Evolutionary conservation across 2,797 vertebrate species (phyloP).

Genomic region (Periparus ater): DNA sequence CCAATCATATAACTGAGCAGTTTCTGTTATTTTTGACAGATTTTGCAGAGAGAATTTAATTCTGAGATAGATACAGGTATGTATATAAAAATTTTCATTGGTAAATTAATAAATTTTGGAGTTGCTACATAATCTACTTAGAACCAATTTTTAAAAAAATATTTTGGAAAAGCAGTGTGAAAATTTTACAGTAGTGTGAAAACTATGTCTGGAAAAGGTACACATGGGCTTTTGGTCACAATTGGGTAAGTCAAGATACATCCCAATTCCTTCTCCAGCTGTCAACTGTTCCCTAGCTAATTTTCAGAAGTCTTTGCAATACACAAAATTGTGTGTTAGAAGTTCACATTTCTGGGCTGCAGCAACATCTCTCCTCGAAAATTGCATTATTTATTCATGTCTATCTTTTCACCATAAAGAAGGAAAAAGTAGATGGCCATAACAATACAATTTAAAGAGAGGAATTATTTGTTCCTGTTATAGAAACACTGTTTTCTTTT

Average conservation of each 20-base stretch:
- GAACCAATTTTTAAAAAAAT: neutral
- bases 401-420: neutral
- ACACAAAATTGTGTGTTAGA: neutral
- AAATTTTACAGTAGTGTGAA: neutral
- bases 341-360: conserved; percentile 7
- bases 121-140: neutral
- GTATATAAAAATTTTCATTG: conserved; percentile 33
- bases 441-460: conserved; percentile 14
- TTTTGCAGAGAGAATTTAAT: conserved; percentile 46
- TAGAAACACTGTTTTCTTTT: conserved; percentile 50
- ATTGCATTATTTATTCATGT: conserved; percentile 10
- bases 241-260: neutral
- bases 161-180: conserved; percentile 5
- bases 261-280: neutral
- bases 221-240: neutral
- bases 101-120: conserved; percentile 50
- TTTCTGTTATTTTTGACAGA: conserved; percentile 55
- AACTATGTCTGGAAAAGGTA: neutral
- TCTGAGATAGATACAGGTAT: neutral
- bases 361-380: conserved; percentile 9
- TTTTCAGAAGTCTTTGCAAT: conserved; percentile 16
- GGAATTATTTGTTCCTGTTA: conserved; percentile 25
- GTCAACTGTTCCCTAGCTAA: neutral
- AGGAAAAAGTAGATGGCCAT: neutral
- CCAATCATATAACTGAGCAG: neutral